Evolutionary conservation across 2,888 invertebrate species (phyloP), one percentile per base, ranked within the genome.

Genomic region (Escarpia spicata): DNA sequence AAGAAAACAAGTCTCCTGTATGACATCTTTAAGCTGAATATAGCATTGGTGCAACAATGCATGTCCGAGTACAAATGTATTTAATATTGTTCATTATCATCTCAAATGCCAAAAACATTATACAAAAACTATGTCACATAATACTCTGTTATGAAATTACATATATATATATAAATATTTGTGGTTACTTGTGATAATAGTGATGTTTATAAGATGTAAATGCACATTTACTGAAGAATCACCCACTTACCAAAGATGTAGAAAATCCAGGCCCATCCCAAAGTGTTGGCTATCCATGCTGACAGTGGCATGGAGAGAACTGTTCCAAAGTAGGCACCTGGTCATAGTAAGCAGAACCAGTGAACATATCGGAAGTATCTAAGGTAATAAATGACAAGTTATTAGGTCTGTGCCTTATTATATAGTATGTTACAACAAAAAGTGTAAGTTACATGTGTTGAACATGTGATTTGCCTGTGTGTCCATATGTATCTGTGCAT

Each of bases 221-320:
- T n/a, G 19, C 44, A 43, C 44, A 91, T 91, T 43, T n/a, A 9
- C 52, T 43, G 19, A 75, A 37, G 60, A 37, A 58, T 31, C 9
- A 92, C n/a, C 12, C 44, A 93, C 95, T 94, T 94, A 96, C 96
- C 96, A 95, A 96, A 96, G 3, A 96, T 94, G 94, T 97, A 97
- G 94, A 97, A 97, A 52, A 96, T 96, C 45, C 96, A 95, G 9
- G 96, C 96, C 97, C 97, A 97, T 31, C 96, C 96, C 6, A 95
- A 95, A 31, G 95, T 95, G 90, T 95, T 95, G 91, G 96, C 96
- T 75, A 97, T 94, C 31, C 95, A 94, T 10, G 96, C 97, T 89
- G 96, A 96, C 75, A 96, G 60, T 4, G 96, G 95, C 93, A 97
- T 94, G 0, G 96, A 95, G 15, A 96, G 94, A 58, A 97, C 96